Conservation (phyloP, 2,888 invertebrate genomes). For the Kuschelorhynchus macadamiae region DNA sequence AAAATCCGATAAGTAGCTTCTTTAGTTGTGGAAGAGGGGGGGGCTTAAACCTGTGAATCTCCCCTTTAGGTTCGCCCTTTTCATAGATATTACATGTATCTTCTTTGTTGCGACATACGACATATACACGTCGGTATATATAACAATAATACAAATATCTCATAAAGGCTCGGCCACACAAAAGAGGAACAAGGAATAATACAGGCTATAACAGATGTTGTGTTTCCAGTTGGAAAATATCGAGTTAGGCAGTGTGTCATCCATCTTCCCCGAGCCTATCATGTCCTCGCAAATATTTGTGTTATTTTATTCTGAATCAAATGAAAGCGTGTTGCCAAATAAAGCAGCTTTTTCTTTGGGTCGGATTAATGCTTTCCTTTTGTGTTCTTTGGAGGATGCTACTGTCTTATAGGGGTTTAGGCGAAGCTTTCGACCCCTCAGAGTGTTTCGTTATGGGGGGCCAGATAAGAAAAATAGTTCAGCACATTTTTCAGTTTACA, state of each 20-base stretch:
- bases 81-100: too few relatives aligned
- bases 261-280: constrained; percentile 44
- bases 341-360: constrained; percentile 10
- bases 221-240: constrained; percentile 59
- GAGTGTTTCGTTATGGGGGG: too few relatives aligned
- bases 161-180: constrained; percentile 24
- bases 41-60: too few relatives aligned
- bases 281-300: constrained; percentile 41
- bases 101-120: constrained; percentile 15
- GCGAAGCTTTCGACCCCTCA: too few relatives aligned
- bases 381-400: background rate
- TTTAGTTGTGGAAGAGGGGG: too few relatives aligned
- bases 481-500: too few relatives aligned
- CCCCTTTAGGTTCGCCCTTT: too few relatives aligned
- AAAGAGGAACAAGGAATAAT: constrained; percentile 38
- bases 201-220: constrained; percentile 59
- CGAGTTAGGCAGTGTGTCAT: constrained; percentile 48
- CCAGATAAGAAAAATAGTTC: too few relatives aligned
- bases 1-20: too few relatives aligned
- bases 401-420: too few relatives aligned
- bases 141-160: constrained; percentile 24
- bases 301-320: constrained; percentile 42
- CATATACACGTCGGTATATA: constrained; percentile 12
- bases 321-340: constrained; percentile 33
- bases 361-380: constrained; percentile 23